phyloP scores from a whole-genome alignment of 2,797 vertebrate species.

The Simalia tracyae region DNA sequence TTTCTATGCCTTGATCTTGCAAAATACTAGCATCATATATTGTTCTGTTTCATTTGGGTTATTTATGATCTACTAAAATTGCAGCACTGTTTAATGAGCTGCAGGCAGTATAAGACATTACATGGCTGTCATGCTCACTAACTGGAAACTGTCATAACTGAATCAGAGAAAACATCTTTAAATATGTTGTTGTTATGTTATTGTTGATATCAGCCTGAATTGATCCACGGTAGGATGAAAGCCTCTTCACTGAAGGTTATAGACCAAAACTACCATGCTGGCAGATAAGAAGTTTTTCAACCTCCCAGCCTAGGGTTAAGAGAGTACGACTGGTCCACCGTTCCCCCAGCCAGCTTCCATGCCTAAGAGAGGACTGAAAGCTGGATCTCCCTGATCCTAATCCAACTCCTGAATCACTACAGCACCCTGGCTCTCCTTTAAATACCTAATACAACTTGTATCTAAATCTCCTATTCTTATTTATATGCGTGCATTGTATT shows the following conservation, averaged over 20 bases:
- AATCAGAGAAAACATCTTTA: neutral
- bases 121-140: slow-evolving; percentile 12
- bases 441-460: neutral
- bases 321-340: neutral
- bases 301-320: neutral
- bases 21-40: neutral
- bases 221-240: neutral
- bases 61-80: neutral
- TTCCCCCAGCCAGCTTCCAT: neutral
- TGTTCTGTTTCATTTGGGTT: neutral
- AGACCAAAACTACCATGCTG: neutral
- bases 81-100: neutral
- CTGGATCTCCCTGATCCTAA: neutral
- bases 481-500: slow-evolving; percentile 23
- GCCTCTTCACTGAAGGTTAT: neutral
- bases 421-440: neutral
- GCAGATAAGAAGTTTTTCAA: neutral
- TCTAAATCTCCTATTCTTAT: slow-evolving; percentile 35
- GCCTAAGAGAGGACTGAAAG: neutral
- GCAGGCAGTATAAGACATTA: accelerated
- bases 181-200: neutral
- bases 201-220: neutral
- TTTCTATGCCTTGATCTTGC: neutral
- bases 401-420: neutral
- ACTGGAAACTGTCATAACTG: slow-evolving; percentile 24